Conservation (phyloP, 1,140 invertebrate species). For the Caenorhabditis inopinata region DNA sequence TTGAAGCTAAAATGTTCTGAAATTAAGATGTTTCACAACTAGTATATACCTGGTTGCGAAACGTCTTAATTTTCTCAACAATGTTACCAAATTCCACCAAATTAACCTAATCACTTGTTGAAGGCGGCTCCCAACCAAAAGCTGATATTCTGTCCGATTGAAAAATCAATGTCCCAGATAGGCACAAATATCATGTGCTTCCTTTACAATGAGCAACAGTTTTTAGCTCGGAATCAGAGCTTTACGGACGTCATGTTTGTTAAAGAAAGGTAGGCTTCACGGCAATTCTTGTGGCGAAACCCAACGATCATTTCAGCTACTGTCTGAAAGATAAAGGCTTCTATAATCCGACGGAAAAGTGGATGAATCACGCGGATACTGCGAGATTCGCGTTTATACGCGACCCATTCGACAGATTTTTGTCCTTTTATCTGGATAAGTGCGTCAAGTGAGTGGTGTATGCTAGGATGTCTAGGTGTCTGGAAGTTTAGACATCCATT, state of each 20-base stretch:
- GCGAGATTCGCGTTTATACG: background rate
- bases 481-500: too few species aligned
- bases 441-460: background rate
- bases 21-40: too few species aligned
- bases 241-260: background rate
- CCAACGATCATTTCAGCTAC: background rate
- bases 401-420: background rate
- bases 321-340: background rate
- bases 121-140: background rate
- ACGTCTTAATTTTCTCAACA: too few species aligned
- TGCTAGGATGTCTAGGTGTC: background rate
- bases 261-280: background rate
- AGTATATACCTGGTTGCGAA: too few species aligned
- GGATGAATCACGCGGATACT: background rate
- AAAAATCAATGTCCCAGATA: constrained; percentile 11
- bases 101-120: too few species aligned
- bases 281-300: background rate
- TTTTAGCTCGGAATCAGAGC: background rate
- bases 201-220: background rate
- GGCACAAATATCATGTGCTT: background rate
- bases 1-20: too few species aligned
- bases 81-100: too few species aligned
- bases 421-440: background rate
- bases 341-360: background rate
- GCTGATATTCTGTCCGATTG: background rate